phyloP scores from a whole-genome alignment of 2,888 invertebrate genomes.

The Platypus cylindrus region DNA sequence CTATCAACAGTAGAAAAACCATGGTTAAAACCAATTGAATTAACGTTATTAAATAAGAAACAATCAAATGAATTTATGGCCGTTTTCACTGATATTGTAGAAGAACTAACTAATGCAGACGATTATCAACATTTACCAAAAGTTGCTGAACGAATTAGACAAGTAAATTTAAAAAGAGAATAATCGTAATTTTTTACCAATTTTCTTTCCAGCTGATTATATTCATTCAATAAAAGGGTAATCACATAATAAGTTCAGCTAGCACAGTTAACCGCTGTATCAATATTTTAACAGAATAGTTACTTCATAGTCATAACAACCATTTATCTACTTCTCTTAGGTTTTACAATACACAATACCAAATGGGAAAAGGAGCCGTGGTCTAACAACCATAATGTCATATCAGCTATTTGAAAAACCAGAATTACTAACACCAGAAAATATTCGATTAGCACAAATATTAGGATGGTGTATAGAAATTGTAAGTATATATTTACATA shows the following conservation, averaged over 20 bases:
- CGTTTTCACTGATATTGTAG: conserved; percentile 73
- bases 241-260: no score
- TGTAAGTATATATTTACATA: conserved; percentile 2
- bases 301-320: no score
- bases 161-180: no score
- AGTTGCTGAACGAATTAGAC: no score
- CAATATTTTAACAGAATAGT: no score
- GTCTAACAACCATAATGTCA: not conserved
- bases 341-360: conserved; percentile 1
- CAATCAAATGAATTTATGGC: conserved; percentile 81
- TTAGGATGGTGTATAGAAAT: conserved; percentile 4
- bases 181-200: no score
- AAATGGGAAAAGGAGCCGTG: conserved; percentile 1
- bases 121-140: conserved; percentile 65
- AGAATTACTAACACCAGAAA: conserved; percentile 3
- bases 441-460: conserved; percentile 1
- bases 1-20: no score
- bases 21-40: no score
- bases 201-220: no score
- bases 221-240: no score
- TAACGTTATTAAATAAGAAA: conserved; percentile 61
- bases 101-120: conserved; percentile 67
- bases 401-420: conserved; percentile 3
- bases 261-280: no score
- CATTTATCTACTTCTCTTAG: not conserved